Evolutionary conservation across 1,140 invertebrate genomes (phyloP).

Genomic region (Solen grandis): DNA sequence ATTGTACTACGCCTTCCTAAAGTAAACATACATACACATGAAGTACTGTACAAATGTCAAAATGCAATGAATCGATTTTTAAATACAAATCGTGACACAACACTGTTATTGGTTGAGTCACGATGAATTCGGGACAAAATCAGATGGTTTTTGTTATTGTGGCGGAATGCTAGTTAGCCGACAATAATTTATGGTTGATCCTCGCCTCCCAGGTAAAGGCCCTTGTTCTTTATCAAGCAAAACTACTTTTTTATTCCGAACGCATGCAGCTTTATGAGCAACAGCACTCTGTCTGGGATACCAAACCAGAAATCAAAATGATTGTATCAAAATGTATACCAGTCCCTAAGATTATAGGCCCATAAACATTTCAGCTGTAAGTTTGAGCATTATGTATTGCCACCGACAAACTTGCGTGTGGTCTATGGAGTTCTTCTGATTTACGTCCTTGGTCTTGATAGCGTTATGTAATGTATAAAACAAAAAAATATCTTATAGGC

Average conservation of each 20-base stretch:
- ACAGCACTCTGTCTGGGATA: neutral
- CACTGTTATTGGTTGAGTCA: too few relatives aligned
- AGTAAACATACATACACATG: too few relatives aligned
- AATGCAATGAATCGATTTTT: too few relatives aligned
- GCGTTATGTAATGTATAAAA: constrained; percentile 12
- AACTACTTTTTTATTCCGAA: constrained; percentile 17
- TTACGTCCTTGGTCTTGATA: constrained; percentile 16
- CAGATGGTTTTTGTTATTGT: too few relatives aligned
- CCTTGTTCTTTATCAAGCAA: too few relatives aligned
- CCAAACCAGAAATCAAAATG: neutral
- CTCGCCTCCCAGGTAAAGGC: too few relatives aligned
- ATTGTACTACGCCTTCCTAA: too few relatives aligned
- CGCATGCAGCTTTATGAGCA: constrained; percentile 19
- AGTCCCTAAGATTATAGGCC: constrained; percentile 35
- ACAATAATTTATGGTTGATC: too few relatives aligned
- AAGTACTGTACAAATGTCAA: too few relatives aligned
- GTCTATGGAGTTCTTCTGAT: constrained; percentile 21
- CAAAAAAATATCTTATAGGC: constrained; percentile 3
- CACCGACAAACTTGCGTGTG: constrained; percentile 4
- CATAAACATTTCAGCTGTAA: constrained; percentile 43
- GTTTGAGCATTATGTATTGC: constrained; percentile 29
- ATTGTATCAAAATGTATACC: constrained; percentile 43
- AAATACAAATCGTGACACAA: too few relatives aligned
- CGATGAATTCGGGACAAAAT: too few relatives aligned
- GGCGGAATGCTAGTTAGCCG: too few relatives aligned